Evolutionary conservation across 2,797 vertebrate species (phyloP).

Genomic region (Erethizon dorsatum): DNA sequence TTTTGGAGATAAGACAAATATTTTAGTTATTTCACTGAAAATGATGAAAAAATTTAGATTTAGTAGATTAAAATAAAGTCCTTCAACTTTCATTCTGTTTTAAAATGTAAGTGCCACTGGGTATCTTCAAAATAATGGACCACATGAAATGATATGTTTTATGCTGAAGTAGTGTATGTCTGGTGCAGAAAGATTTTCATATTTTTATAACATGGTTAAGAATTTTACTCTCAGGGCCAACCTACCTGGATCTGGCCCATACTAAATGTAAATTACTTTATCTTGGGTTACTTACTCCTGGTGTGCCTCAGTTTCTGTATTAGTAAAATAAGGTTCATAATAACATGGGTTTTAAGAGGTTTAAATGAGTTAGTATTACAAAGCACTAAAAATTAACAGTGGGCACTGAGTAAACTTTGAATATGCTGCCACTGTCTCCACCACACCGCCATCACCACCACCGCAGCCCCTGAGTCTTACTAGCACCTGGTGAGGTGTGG

Average conservation of each 20-base stretch:
- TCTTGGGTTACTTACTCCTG: not conserved
- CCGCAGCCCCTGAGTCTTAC: not conserved
- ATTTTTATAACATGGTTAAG: not conserved
- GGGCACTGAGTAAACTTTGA: not conserved
- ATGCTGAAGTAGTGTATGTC: not conserved
- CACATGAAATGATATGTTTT: conserved; percentile 13
- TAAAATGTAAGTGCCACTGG: conserved; percentile 2
- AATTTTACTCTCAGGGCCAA: conserved; percentile 21
- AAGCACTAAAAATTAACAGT: not conserved
- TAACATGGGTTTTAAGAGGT: not conserved
- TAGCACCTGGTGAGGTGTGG: not conserved
- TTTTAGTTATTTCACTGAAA: conserved; percentile 57
- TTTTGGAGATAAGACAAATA: not conserved
- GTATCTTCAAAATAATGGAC: not conserved
- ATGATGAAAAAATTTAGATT: conserved; percentile 51
- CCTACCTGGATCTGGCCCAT: not conserved
- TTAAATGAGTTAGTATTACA: not conserved
- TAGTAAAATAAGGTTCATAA: conserved; percentile 5
- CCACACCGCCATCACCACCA: accelerated
- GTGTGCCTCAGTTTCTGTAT: conserved; percentile 16
- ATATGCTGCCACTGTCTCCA: not conserved
- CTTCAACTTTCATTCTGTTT: conserved; percentile 8
- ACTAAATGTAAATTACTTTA: not conserved
- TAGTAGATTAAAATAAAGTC: conserved; percentile 1
- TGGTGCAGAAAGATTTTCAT: not conserved